A percentile compares a stretch with the other conserved stretches of the same genome.
phyloP scores from a whole-genome alignment of 2,113 vertebrate species.

The Leucopsar rothschildi region DNA sequence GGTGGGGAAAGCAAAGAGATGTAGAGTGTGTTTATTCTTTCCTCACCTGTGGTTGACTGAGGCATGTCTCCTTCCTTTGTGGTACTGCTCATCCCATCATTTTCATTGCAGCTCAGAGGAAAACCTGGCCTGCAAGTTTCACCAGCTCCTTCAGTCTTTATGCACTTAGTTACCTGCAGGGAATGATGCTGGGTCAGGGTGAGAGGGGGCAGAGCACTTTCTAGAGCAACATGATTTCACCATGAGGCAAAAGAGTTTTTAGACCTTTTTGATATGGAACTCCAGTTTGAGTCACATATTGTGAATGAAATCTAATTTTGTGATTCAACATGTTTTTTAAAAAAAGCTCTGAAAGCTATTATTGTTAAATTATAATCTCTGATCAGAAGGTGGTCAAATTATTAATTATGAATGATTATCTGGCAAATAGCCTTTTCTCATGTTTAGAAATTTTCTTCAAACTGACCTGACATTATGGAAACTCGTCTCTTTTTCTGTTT shows the following conservation, averaged over 20 bases:
- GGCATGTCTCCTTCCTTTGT: neutral
- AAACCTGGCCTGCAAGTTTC: neutral
- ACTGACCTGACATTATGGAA: neutral
- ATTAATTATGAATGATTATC: neutral
- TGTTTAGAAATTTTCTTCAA: neutral
- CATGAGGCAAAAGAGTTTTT: accelerated
- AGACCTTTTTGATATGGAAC: neutral
- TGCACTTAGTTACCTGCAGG: neutral
- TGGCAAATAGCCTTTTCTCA: neutral
- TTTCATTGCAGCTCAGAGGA: neutral
- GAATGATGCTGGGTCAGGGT: neutral
- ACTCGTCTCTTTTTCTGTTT: neutral
- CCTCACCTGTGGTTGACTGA: neutral
- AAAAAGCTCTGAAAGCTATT: neutral
- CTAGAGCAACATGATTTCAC: neutral
- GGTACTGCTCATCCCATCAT: neutral
- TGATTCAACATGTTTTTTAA: neutral
- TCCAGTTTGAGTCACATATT: neutral
- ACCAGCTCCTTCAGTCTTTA: neutral
- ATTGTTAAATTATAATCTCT: neutral
- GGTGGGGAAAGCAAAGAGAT: neutral
- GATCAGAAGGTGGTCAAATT: neutral
- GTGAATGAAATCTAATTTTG: neutral
- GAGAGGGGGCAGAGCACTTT: neutral
- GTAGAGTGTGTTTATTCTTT: accelerated